A percentile compares a stretch with the other conserved stretches of the same genome.
phyloP scores from a whole-genome alignment of 2,797 vertebrate genomes.

The Smutsia temminckii region DNA sequence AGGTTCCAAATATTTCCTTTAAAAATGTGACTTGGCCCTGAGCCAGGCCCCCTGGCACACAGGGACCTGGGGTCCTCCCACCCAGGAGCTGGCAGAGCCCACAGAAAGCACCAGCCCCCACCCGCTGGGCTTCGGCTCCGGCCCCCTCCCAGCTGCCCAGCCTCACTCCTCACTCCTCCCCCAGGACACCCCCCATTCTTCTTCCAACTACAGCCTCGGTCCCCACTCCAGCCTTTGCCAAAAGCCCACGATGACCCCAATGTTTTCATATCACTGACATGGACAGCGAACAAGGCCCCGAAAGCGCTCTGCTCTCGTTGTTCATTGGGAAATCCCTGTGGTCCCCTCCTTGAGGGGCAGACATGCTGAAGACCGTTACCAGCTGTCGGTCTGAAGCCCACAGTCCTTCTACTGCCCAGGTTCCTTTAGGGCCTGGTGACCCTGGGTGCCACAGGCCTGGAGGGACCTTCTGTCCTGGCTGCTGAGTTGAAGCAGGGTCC shows the following conservation, averaged over 20 bases:
- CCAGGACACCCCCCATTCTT: rapidly evolving
- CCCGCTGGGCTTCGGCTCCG: too few species aligned
- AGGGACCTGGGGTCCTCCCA: neutral
- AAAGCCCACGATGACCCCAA: neutral
- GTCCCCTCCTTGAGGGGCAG: neutral
- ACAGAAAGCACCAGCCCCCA: neutral
- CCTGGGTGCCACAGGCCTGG: too few species aligned
- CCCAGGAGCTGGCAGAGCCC: neutral
- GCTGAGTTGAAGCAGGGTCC: neutral
- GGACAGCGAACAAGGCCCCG: neutral
- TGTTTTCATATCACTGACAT: neutral
- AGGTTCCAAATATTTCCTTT: neutral
- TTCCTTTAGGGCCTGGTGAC: neutral
- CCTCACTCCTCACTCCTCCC: neutral
- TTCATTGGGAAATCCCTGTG: neutral
- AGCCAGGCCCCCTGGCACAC: neutral
- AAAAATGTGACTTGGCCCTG: neutral
- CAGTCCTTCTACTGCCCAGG: too few species aligned
- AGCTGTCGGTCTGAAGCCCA: neutral
- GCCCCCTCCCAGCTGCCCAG: neutral
- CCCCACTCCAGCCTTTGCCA: neutral
- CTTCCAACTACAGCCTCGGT: neutral
- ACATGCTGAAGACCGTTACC: neutral
- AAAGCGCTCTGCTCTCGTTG: neutral
- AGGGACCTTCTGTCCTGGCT: too few species aligned